These are phyloP conservation scores for Acropora yongei DNA, from an alignment of 64 coral and sea anemone genomes.

Conservation along the genomic window DNA sequence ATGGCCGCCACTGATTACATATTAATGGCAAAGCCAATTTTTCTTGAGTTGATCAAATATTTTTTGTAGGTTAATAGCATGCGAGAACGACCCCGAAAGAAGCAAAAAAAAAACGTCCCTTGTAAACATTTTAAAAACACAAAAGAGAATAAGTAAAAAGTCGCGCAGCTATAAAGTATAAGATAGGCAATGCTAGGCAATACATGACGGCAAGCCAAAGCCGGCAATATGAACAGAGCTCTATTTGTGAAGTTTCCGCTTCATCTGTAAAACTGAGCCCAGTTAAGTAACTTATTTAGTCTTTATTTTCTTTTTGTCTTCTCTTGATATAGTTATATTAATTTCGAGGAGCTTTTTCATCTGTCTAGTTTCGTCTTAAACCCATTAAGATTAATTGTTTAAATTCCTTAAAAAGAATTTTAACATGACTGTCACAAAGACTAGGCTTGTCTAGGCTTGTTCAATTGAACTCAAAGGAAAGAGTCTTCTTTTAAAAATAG, in stretches of 20 bases:
- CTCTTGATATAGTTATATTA: background rate
- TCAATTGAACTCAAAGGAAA: background rate
- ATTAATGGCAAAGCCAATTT: background rate
- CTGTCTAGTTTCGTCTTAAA: background rate
- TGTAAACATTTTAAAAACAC: conserved; percentile 2
- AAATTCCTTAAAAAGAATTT: conserved; percentile 10
- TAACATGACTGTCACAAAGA: conserved; percentile 3
- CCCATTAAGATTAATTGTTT: background rate
- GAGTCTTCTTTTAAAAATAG: conserved; percentile 9
- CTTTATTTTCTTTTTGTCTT: background rate
- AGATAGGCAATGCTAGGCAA: background rate
- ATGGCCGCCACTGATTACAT: background rate
- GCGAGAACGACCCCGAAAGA: background rate
- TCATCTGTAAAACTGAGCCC: background rate
- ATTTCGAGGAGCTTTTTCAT: background rate
- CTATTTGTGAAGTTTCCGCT: background rate
- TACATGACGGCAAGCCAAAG: background rate
- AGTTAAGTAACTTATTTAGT: background rate
- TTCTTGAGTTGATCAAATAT: conserved; percentile 2
- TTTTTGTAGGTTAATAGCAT: background rate
- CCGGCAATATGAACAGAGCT: background rate
- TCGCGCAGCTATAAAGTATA: background rate
- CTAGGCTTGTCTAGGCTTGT: background rate
- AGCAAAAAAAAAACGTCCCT: background rate
- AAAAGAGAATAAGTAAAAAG: background rate